These are phyloP conservation scores for Notamacropus eugenii DNA, from an alignment of 2,797 vertebrate species.

Conservation along the genomic window DNA sequence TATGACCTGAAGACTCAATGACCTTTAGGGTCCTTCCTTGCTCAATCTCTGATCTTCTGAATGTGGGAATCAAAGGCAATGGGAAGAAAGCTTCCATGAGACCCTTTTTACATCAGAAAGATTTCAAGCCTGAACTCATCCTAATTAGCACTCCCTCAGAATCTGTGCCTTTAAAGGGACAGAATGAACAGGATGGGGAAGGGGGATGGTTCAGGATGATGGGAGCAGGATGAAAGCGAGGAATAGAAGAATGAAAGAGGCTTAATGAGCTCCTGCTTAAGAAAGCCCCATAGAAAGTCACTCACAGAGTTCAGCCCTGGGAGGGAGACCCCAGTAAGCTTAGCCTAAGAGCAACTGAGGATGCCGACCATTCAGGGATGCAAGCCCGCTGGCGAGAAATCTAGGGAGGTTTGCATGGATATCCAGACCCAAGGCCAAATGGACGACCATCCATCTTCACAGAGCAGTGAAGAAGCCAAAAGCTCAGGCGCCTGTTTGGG, in stretches of 20 bases:
- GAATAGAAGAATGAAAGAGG: constrained; percentile 55
- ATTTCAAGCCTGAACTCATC: not conserved
- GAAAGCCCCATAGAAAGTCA: constrained; percentile 29
- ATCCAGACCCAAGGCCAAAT: constrained; percentile 50
- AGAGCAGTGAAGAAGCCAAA: constrained; percentile 27
- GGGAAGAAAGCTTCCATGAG: not conserved
- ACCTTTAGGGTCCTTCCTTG: not conserved
- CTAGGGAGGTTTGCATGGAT: constrained; percentile 15
- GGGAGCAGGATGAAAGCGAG: constrained; percentile 50
- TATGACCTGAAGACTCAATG: not conserved
- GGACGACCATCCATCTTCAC: constrained; percentile 39
- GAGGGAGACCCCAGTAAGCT: not conserved
- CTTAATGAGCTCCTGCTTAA: constrained; percentile 55
- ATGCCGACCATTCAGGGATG: constrained; percentile 25
- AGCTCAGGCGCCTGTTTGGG: not conserved
- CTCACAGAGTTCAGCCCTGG: not conserved
- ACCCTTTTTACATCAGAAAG: not conserved
- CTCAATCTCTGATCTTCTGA: not conserved
- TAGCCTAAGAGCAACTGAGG: constrained; percentile 56
- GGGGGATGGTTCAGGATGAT: not conserved
- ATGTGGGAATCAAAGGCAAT: not conserved
- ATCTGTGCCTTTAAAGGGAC: not conserved
- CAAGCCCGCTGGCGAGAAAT: not conserved
- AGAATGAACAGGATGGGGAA: constrained; percentile 21
- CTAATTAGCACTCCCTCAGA: constrained; percentile 67